Base-by-base conservation (phyloP, 2,888 invertebrate species). In the Lacanobia oleracea region DNA sequence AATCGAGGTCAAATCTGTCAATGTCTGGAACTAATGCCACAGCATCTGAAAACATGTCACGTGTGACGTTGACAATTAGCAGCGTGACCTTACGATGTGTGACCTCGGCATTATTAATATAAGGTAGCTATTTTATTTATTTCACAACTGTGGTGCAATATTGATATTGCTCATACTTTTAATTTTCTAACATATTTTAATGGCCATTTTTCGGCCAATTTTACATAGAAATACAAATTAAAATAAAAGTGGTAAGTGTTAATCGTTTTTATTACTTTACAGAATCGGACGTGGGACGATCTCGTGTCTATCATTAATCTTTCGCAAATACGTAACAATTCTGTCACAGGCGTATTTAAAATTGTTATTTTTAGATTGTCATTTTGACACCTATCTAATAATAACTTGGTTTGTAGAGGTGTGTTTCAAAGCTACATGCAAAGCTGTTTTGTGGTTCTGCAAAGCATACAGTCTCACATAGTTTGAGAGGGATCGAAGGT, bases 371-470 rank as follows among this genome's bases (percentile, higher is more conserved):
- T 77, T 75, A 84, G 86, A 84, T 63, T 53, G 10, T 21, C 70
- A 45, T 77, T 65, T 73, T 70, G 77, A 73, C 72, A 81, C 61
- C 78, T 63, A 57, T 68, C 59, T 78, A 76, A 75, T 63, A 69
- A 51, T 84, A 86, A 40, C 59, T 74, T 67, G 64, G 81, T 57
- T 57, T 59, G 72, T 43, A 67, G 64, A 16, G 54, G 70, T 61
- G 45, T 61, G 75, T 74, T 71, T 62, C 18, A 73, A 83, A 84
- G 87, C 84, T 65, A 73, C 86, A 86, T 86, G 88, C 88, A 87
- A 85, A 84, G 84, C 77, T 66, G 72, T 62, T 71, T 37, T 21
- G 50, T 57, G 63, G 68, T 71, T 81, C 82, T 76, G 81, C 68
- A 77, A 75, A 82, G 85, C 82, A 78, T 79, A 68, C 56, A 75